A percentile compares a stretch with the other conserved stretches of the same genome.
Conservation (phyloP, 2,888 invertebrate species). For the Steinernema scapterisci region DNA sequence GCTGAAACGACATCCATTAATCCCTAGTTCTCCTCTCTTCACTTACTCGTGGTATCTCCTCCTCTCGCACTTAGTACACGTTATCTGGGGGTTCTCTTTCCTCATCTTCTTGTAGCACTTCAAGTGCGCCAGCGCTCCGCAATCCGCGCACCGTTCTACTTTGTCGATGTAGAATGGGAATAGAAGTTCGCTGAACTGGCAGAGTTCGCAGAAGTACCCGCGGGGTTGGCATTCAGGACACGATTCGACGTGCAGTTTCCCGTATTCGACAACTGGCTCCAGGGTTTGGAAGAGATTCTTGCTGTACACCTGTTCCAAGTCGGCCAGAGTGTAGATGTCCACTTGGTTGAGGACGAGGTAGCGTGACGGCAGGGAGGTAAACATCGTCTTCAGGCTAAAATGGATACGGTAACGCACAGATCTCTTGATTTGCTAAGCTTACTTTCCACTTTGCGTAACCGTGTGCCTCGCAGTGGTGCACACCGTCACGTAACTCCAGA, state of each 20-base stretch:
- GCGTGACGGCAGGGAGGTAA: constrained; percentile 56
- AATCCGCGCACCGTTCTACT: constrained; percentile 51
- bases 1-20: background rate
- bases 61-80: constrained; percentile 45
- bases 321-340: constrained; percentile 61
- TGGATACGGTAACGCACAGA: constrained; percentile 22
- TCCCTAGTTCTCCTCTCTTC: background rate
- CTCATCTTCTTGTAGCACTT: constrained; percentile 40
- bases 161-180: constrained; percentile 57
- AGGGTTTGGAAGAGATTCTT: constrained; percentile 51
- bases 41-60: constrained; percentile 17
- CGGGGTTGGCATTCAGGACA: constrained; percentile 47
- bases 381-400: constrained; percentile 58
- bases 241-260: constrained; percentile 42
- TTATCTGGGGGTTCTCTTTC: constrained; percentile 24
- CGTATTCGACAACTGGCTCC: constrained; percentile 50
- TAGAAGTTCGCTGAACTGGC: constrained; percentile 48
- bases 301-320: constrained; percentile 57
- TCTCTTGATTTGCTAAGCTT: constrained; percentile 21
- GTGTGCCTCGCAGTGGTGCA: constrained; percentile 74
- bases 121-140: constrained; percentile 51
- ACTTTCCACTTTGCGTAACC: constrained; percentile 48
- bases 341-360: constrained; percentile 48
- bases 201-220: constrained; percentile 52
- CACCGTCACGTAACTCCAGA: constrained; percentile 70